Evolutionary conservation across 1,140 invertebrate genomes (phyloP), one percentile per base, ranked within the genome.

Genomic region (Bombus waltoni): DNA sequence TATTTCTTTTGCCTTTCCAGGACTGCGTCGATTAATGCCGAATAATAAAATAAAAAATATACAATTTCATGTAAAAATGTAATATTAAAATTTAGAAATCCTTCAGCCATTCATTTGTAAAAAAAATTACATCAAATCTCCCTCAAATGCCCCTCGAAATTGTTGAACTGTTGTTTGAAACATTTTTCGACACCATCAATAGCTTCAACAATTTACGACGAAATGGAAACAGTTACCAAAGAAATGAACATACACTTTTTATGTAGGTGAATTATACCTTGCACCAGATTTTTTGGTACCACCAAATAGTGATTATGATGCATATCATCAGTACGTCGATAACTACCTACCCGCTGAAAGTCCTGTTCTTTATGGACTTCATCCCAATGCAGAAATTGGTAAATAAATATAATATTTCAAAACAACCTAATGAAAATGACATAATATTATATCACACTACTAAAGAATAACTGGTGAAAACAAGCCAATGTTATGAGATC

Each of bases 381-480:
- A 99, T 95, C 97, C 98, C 1, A 99, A 99, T 94, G 98, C 98
- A 11, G 98, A 99, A 95, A 99, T 99, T 87, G 98, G 98, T 95
- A 81, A 79, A 40, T 62, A 53, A 18, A 82, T 42, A 72, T 81
- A 66, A 66, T 6, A 35, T 66, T 35, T 35, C 28, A 38, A 25
- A 25, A 40, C 11, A 4, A 25, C 4, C 35, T 22, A 10, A 70
- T 40, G 25, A 25, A 28, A 22, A 11, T 40, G 22, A 18, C 15
- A 32, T 11, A 62, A 62, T 62, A n/a, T 62, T 9, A 13, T n/a
- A 5, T 13, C 1, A 13, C 0, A 22, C 10, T 22, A 53, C 1
- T 53, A 53, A 5, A 53, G 1, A 53, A 53, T 53, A 22, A 53
- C 47, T 53, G 8, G 22, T 2, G 47, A 8, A 53, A 6, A 53